Base-by-base conservation (phyloP, 2,888 invertebrate species). In the Thereva unica region DNA sequence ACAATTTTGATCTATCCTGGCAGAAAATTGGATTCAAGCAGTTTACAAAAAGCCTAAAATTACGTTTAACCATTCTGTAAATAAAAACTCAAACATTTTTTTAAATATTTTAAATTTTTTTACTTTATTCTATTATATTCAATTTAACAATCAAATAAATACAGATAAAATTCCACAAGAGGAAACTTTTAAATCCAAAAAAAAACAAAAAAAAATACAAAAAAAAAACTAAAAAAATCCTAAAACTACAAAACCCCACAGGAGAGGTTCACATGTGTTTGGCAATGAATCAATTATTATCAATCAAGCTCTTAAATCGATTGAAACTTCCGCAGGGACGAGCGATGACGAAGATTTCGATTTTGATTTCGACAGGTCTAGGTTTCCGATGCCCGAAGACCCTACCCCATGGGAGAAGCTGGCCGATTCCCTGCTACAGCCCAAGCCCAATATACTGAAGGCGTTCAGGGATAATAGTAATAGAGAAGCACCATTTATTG, bases 381-480 rank as follows among this genome's bases (percentile, higher is more conserved):
- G 23, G 23, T 23, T 23, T 23, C 23, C 23, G 57, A 49, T n/a
- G 9, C 47, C 63, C 7, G 42, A n/a, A n/a, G 56, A 67, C 37
- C 57, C 56, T 56, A 70, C 70, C 9, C 42, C 63, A n/a, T 86
- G 86, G 86, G 86, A 86, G 74, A 85, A 85, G 50, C 82, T 85
- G 23, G 86, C 86, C 0, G 86, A 87, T 76, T 84, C 85, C 67
- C 85, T 85, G 40, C 82, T 86, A 3, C 83, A 85, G 73, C 77
- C 84, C 68, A 85, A 84, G 5, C 78, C 83, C 10, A 52, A 57
- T 10, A 56, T 50, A 38, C 49, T 68, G 1, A 63, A 55, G 42
- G 69, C 69, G 2, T 64, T 65, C 42, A 52, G 56, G 7, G 65
- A 64, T 47, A 54, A 64, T 47, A 54, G 49, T 8, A 53, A 7